phyloP scores from a whole-genome alignment of 2,797 vertebrate species.

The Hoplostethus mediterraneus region DNA sequence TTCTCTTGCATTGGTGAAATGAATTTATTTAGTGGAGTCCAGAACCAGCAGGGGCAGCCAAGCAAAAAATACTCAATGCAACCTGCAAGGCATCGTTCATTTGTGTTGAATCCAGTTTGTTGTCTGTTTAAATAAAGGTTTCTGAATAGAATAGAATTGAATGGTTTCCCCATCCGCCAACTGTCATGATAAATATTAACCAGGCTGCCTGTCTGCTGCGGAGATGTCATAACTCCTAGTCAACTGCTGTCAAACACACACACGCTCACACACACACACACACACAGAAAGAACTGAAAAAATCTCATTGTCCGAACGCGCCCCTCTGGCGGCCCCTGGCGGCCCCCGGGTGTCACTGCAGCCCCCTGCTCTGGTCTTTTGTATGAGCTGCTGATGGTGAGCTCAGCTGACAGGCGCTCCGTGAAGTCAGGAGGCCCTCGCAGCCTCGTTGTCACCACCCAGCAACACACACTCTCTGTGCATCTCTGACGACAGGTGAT shows the following conservation, averaged over 20 bases:
- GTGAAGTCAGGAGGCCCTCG: constrained; percentile 37
- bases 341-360: constrained; percentile 18
- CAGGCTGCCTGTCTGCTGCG: constrained; percentile 52
- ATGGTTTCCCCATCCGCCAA: constrained; percentile 57
- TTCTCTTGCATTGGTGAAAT: constrained; percentile 55
- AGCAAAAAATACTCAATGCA: no score
- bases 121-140: constrained; percentile 60
- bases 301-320: background rate
- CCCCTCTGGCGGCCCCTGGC: constrained; percentile 46
- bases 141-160: constrained; percentile 54
- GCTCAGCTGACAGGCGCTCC: constrained; percentile 68
- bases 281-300: constrained; percentile 3
- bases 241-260: constrained; percentile 48
- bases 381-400: constrained; percentile 65
- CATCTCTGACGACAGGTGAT: constrained; percentile 42
- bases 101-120: constrained; percentile 16
- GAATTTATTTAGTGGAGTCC: constrained; percentile 6
- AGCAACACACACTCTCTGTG: background rate
- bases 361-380: background rate
- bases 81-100: constrained; percentile 12
- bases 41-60: no score
- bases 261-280: background rate
- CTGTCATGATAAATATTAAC: constrained; percentile 74
- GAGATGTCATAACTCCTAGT: constrained; percentile 48
- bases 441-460: constrained; percentile 37